Percentiles rank a stretch among this genome's conserved stretches.
Conservation (phyloP, 2,888 invertebrate genomes). For the Pasiphila rectangulata region DNA sequence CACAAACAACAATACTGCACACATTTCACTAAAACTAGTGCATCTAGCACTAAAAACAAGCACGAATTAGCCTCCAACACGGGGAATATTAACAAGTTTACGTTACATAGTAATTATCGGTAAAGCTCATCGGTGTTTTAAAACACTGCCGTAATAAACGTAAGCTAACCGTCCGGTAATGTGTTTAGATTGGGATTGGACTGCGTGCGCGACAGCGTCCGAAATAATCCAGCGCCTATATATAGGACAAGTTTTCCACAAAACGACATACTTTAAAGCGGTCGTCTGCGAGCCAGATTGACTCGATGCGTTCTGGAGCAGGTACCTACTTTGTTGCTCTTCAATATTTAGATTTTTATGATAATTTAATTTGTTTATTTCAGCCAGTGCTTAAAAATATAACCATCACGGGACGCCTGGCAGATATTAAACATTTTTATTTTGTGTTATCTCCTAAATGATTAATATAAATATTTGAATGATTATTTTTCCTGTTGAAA, state of each 20-base stretch:
- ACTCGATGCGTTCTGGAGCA: conserved; percentile 3
- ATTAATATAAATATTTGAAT: no score
- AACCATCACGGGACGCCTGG: no score
- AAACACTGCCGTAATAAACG: conserved; percentile 57
- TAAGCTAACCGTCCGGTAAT: conserved; percentile 57
- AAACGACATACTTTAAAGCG: conserved; percentile 72
- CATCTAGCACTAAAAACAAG: conserved; percentile 18
- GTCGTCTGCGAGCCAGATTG: conserved; percentile 41
- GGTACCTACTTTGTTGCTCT: not conserved
- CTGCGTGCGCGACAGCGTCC: conserved; percentile 64
- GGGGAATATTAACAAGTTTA: conserved; percentile 47
- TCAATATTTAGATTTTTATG: no score
- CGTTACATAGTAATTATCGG: conserved; percentile 46
- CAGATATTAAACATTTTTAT: no score
- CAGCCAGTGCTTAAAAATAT: no score
- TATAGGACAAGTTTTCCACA: conserved; percentile 74
- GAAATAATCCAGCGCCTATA: conserved; percentile 74
- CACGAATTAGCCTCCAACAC: conserved; percentile 13
- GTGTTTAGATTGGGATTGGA: conserved; percentile 68
- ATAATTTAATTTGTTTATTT: no score
- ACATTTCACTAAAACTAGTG: conserved; percentile 34
- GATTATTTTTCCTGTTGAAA: no score
- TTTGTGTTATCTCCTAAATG: no score
- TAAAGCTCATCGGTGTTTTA: conserved; percentile 50
- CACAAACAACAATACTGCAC: conserved; percentile 41